Evolutionary conservation across 2,797 vertebrate genomes (phyloP), one percentile per base, ranked within the genome.

Genomic region (Myoxocephalus aenaeus): DNA sequence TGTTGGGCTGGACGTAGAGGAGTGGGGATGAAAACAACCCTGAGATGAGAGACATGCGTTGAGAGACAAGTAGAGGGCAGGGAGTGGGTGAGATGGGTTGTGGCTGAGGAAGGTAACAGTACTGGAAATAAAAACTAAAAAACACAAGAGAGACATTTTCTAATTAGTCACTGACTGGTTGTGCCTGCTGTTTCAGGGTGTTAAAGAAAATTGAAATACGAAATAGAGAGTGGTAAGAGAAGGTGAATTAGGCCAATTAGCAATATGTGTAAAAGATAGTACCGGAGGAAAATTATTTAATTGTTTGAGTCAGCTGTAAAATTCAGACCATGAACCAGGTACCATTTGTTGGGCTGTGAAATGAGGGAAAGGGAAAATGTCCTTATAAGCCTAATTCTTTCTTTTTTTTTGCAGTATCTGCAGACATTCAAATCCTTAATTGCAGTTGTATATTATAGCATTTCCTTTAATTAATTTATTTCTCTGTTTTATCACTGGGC

Each of bases 21-120:
- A 66, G 82, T 71, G 69, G 78, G 56, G 75, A 90, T 87, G 70
- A 90, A 92, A 89, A 87, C 83, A 86, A 62, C 70, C 65, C 77
- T 56, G 70, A 86, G 87, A 93, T 66, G 77, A 84, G 77, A 85
- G 65, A 82, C 65, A 84, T 61, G 71, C 82, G 73, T 57, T 79
- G 80, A 83, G 69, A 84, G 73, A 82, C 59, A 88, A 73, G 70
- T 48, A 62, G 70, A 82, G 51, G 71, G 34, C 2, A 15, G 73
- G 36, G 50, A 72, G 53, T 65, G 51, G 79, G 29, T 48, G 65
- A 46, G 64, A 51, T 64, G 73, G 34, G 57, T 42, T 72, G 73
- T 46, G 65, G 54, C 46, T 57, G 36, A 67, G 44, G 50, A 58
- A 46, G 18, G 56, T 75, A 74, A 66, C 51, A 54, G 74, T 75